phyloP scores from a whole-genome alignment of 92 coral and sea anemone genomes.

The Zoanthus solanderi region DNA sequence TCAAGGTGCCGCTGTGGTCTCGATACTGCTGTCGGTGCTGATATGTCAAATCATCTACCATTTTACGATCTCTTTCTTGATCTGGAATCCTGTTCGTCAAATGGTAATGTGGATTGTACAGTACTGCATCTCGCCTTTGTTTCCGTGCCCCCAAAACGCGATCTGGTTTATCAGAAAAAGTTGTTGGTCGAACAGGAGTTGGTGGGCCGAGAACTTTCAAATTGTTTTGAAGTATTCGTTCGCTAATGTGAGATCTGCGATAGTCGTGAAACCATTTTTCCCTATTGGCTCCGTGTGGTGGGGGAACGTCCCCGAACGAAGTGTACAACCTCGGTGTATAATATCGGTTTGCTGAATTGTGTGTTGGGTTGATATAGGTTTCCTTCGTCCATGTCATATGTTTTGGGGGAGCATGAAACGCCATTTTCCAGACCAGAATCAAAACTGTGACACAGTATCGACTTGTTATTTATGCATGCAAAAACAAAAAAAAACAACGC shows the following conservation, averaged over 20 bases:
- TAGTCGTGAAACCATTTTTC: slow-evolving; percentile 98
- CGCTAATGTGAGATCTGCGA: slow-evolving; percentile 85
- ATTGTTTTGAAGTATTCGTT: slow-evolving; percentile 75
- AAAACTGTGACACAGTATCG: background rate
- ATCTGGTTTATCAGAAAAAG: slow-evolving; percentile 91
- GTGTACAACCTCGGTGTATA: slow-evolving; percentile 80
- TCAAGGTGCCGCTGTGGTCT: slow-evolving; percentile 84
- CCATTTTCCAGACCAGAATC: slow-evolving; percentile 58
- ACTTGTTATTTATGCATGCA: background rate
- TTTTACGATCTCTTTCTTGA: slow-evolving; percentile 91
- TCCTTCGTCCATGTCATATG: slow-evolving; percentile 88
- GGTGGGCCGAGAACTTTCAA: slow-evolving; percentile 81
- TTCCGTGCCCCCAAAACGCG: slow-evolving; percentile 86
- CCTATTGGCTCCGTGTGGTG: slow-evolving; percentile 78
- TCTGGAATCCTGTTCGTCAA: slow-evolving; percentile 89
- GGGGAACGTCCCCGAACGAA: slow-evolving; percentile 63
- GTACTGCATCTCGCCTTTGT: slow-evolving; percentile 78
- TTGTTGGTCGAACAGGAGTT: slow-evolving; percentile 89
- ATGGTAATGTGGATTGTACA: slow-evolving; percentile 80
- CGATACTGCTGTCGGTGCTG: slow-evolving; percentile 91
- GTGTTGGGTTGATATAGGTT: slow-evolving; percentile 80
- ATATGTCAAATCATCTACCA: slow-evolving; percentile 70
- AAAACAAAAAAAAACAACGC: background rate
- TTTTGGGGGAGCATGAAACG: slow-evolving; percentile 75
- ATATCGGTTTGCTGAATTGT: slow-evolving; percentile 79